A percentile compares a stretch with the other conserved stretches of the same genome.
Evolutionary conservation across 1,140 invertebrate species (phyloP).

Genomic region (Drosophila pallidifrons): DNA sequence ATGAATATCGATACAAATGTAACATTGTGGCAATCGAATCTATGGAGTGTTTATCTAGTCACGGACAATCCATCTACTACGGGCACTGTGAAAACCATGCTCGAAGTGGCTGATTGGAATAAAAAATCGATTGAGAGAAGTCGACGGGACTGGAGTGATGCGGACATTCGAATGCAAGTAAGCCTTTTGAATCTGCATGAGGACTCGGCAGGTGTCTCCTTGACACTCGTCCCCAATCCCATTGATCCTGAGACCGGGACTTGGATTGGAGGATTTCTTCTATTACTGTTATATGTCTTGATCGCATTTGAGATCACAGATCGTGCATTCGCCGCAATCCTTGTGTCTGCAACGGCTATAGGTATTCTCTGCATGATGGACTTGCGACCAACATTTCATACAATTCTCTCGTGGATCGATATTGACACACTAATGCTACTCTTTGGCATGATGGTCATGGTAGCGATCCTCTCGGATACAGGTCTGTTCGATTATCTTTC

Average conservation of each 20-base stretch:
- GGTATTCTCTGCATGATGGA: constrained; percentile 88
- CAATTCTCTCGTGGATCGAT: constrained; percentile 93
- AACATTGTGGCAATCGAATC: constrained; percentile 1
- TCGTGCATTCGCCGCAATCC: constrained; percentile 91
- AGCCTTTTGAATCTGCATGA: neutral
- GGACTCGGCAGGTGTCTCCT: neutral
- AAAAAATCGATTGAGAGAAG: neutral
- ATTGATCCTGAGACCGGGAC: neutral
- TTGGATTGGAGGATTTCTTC: neutral
- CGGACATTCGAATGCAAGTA: neutral
- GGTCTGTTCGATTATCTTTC: constrained; percentile 94
- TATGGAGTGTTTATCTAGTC: neutral
- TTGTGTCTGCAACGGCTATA: constrained; percentile 90
- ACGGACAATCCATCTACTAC: neutral
- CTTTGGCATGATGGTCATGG: constrained; percentile 95
- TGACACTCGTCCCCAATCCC: neutral
- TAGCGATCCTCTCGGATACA: constrained; percentile 92
- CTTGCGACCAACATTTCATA: constrained; percentile 89
- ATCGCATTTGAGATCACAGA: constrained; percentile 90
- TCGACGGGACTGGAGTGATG: neutral
- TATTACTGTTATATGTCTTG: constrained; percentile 3
- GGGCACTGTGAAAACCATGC: neutral
- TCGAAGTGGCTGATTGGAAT: neutral
- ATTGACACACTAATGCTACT: constrained; percentile 92
- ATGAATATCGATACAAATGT: neutral